Conservation (phyloP, 1,140 invertebrate genomes). For the Drosophila ercepeae region DNA sequence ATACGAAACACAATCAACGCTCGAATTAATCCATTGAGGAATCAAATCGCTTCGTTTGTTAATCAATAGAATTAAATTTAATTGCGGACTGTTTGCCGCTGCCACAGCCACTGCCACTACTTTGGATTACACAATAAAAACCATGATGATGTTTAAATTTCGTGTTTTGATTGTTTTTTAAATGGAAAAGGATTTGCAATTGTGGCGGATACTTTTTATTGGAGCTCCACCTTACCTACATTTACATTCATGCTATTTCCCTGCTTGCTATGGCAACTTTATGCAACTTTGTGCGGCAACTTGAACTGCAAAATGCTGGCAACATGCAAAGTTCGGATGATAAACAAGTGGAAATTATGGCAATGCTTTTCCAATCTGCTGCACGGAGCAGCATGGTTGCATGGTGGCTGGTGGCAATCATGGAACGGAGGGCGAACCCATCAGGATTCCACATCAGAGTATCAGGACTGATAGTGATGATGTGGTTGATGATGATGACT, state of each 20-base stretch:
- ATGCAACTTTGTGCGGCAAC: constrained; percentile 1
- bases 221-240: neutral
- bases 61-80: constrained; percentile 36
- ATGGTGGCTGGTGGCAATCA: neutral
- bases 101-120: neutral
- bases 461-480: constrained; percentile 20
- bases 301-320: constrained; percentile 8
- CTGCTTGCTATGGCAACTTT: neutral
- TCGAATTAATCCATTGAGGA: constrained; percentile 42
- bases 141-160: neutral
- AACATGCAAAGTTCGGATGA: constrained; percentile 12
- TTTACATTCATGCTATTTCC: neutral
- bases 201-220: too few species aligned
- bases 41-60: constrained; percentile 34
- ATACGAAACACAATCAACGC: constrained; percentile 34
- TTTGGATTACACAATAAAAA: neutral
- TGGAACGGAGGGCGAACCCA: constrained; percentile 15
- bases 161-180: neutral
- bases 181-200: neutral
- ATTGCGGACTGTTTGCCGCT: constrained; percentile 12
- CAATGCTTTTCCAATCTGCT: constrained; percentile 37
- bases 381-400: neutral
- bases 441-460: constrained; percentile 15
- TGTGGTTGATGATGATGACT: constrained; percentile 10
- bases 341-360: constrained; percentile 41